Base-by-base conservation (phyloP, 2,113 vertebrate species). In the Cinclus cinclus region DNA sequence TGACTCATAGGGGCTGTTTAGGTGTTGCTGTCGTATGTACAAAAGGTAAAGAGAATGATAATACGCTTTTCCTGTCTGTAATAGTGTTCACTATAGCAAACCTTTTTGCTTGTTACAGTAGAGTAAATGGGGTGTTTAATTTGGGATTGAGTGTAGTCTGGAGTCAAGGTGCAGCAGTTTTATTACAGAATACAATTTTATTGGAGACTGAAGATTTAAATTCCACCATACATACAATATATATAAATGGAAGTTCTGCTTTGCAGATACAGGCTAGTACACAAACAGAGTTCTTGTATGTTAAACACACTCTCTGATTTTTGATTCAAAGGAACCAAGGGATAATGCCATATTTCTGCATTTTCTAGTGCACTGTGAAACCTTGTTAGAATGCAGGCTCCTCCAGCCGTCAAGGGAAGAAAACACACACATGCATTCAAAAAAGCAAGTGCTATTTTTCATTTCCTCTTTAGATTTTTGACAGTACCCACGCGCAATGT, bases 71-170 rank as follows among this genome's bases (percentile, higher is more conserved):
- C 83, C 90, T 95, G 70, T 83, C 96, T 96, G 58, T 95, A 94
- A 96, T 88, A 83, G 87, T 95, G 93, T 58, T 98, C 96, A 94
- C 83, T 82, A 87, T 96, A 96, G 94, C 97, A 97, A 97, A 93
- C 95, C 76, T 92, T 93, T 95, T 92, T 95, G 83, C 95, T 96
- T 97, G 95, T 96, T 97, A 96, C 94, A 95, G 95, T 95, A 94
- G 90, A 96, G 95, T 92, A 97, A 98, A 97, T 97, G 96, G 95
- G 85, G 96, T 97, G 96, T 97, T 98, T 98, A 97, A 97, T 98
- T 97, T 97, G 96, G 96, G 91, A 97, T 94, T 97, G 96, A 65
- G 75, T 96, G 96, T 96, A 97, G 96, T 97, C 96, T 91, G 90
- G 95, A 97, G 97, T 97, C 97, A 97, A 97, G 95, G 97, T 97